Evolutionary conservation across 2,797 vertebrate genomes (phyloP).

Genomic region (Tapera naevia): DNA sequence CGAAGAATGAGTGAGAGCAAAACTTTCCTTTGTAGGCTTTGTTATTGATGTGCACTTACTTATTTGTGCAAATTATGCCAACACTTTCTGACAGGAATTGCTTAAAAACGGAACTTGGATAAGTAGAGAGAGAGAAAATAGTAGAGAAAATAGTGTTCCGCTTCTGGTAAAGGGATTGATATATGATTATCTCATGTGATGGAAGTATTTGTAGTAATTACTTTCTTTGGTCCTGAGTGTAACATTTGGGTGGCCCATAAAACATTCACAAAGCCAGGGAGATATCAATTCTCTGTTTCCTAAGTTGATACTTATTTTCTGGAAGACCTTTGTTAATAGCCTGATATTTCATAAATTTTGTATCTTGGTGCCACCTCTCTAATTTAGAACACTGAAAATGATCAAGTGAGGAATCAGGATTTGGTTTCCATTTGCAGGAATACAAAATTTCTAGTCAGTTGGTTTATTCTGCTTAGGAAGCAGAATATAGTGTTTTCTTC

Average conservation of each 20-base stretch:
- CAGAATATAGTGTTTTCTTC: neutral
- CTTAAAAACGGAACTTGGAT: neutral
- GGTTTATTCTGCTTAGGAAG: neutral
- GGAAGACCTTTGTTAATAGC: neutral
- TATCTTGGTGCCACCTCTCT: neutral
- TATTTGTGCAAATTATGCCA: neutral
- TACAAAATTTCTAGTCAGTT: neutral
- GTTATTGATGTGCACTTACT: neutral
- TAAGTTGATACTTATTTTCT: neutral
- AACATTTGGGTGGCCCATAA: neutral
- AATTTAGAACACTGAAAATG: neutral
- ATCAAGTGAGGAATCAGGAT: accelerated
- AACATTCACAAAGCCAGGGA: neutral
- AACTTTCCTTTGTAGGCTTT: constrained; percentile 3
- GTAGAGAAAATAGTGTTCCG: neutral
- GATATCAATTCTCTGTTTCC: neutral
- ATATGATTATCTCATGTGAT: neutral
- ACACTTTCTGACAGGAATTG: neutral
- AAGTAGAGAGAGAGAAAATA: too few relatives aligned
- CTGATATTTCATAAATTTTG: neutral
- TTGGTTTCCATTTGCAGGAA: neutral
- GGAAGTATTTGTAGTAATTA: neutral
- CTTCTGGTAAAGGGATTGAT: neutral
- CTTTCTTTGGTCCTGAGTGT: neutral
- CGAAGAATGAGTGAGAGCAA: neutral